Evolutionary conservation across 2,113 vertebrate species (phyloP).

Genomic region (Macaca mulatta): DNA sequence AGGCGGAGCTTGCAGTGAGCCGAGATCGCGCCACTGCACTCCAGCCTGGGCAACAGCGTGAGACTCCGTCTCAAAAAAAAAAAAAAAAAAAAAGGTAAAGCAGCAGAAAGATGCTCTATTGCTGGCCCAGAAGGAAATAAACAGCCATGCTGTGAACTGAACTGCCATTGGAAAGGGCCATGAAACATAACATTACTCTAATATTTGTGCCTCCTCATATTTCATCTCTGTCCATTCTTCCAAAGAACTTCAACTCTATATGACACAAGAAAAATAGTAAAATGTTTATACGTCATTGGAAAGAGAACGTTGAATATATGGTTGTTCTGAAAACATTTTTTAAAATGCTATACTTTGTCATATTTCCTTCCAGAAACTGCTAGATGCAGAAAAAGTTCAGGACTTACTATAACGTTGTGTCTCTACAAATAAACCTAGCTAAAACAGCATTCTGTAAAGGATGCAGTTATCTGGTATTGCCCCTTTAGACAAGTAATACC

Average conservation of each 20-base stretch:
- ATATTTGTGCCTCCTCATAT: neutral
- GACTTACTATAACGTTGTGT: neutral
- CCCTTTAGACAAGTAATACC: neutral
- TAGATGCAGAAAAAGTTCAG: neutral
- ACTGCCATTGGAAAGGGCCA: neutral
- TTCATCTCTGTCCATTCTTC: neutral
- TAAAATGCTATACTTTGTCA: neutral
- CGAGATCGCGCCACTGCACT: too few species aligned
- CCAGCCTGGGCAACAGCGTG: too few species aligned
- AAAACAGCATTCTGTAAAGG: neutral
- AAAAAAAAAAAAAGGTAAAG: neutral
- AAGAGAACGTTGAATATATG: neutral
- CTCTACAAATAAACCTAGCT: neutral
- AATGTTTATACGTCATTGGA: neutral
- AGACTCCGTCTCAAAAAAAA: too few species aligned
- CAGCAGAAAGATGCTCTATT: neutral
- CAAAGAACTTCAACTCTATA: neutral
- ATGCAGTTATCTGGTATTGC: neutral
- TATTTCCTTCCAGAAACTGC: constrained; percentile 21
- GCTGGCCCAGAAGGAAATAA: neutral
- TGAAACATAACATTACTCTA: neutral
- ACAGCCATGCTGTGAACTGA: neutral
- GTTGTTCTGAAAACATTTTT: neutral
- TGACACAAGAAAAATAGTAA: neutral
- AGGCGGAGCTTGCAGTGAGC: too few species aligned